Conservation (phyloP, 1,140 invertebrate genomes). For the Latrodectus geometricus region DNA sequence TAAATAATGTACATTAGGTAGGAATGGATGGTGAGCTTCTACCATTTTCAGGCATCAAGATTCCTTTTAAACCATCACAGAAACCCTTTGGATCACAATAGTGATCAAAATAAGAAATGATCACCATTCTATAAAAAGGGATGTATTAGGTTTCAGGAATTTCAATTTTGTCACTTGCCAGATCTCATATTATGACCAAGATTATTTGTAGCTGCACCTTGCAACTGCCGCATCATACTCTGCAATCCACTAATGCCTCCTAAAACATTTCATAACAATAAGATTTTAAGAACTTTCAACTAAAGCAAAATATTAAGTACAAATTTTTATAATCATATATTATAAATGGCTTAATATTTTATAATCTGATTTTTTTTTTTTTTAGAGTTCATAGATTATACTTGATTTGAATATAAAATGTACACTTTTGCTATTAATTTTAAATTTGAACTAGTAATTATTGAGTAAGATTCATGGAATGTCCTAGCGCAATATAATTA, state of each 20-base stretch:
- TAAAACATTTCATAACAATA: constrained; percentile 69
- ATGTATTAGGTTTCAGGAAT: constrained; percentile 1
- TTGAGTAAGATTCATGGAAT: too few species aligned
- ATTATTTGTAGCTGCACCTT: constrained; percentile 75
- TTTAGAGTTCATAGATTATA: not conserved
- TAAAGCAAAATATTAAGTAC: too few species aligned
- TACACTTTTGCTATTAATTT: too few species aligned
- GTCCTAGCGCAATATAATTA: too few species aligned
- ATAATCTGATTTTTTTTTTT: too few species aligned
- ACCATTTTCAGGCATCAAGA: constrained; percentile 13
- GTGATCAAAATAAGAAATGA: not conserved
- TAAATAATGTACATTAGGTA: constrained; percentile 23
- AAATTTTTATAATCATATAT: too few species aligned
- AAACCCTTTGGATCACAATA: constrained; percentile 25
- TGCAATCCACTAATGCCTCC: constrained; percentile 96
- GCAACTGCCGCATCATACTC: constrained; percentile 98
- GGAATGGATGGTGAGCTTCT: constrained; percentile 35
- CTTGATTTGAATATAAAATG: too few species aligned
- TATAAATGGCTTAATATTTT: too few species aligned
- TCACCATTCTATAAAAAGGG: not conserved
- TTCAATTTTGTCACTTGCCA: constrained; percentile 44
- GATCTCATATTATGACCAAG: constrained; percentile 43
- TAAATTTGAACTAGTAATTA: too few species aligned
- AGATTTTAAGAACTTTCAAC: not conserved
- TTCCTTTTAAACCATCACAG: constrained; percentile 51